phyloP scores from a whole-genome alignment of 2,113 vertebrate genomes.

The Perca schrenkii region DNA sequence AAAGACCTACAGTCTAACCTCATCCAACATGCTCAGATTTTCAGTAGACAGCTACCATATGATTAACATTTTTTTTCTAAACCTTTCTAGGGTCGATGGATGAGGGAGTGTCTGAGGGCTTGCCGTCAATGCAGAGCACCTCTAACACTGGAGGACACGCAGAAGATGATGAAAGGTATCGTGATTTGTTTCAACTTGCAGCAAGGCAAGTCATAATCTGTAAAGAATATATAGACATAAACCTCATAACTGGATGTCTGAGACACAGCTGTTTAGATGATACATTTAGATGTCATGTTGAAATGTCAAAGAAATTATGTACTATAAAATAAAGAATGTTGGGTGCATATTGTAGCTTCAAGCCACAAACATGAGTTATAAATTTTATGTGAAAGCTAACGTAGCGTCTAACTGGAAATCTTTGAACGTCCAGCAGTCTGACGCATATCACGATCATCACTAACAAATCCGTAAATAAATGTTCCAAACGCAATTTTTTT shows the following conservation, averaged over 20 bases:
- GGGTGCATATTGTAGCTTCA: background rate
- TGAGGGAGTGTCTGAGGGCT: constrained; percentile 92
- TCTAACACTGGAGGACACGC: constrained; percentile 88
- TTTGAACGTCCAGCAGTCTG: background rate
- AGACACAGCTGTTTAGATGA: constrained; percentile 34
- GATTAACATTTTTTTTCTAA: background rate
- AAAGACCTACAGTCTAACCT: constrained; percentile 20
- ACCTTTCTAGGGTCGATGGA: constrained; percentile 90
- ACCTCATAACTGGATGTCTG: background rate
- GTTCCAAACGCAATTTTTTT: background rate
- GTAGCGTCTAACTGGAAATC: background rate
- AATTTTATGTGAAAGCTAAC: background rate
- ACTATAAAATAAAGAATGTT: background rate
- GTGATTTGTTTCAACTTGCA: constrained; percentile 55
- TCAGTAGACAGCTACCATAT: background rate
- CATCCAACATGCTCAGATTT: constrained; percentile 13
- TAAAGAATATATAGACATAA: constrained; percentile 28
- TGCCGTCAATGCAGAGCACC: constrained; percentile 91
- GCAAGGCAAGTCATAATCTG: constrained; percentile 9
- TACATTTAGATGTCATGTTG: background rate
- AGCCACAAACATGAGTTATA: background rate
- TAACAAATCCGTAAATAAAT: background rate
- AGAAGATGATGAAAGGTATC: constrained; percentile 94
- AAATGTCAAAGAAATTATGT: constrained; percentile 19
- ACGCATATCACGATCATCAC: background rate